Percentiles rank a stretch among this genome's conserved stretches.
phyloP scores from a whole-genome alignment of 2,888 invertebrate genomes.

The Quadriops clusia region DNA sequence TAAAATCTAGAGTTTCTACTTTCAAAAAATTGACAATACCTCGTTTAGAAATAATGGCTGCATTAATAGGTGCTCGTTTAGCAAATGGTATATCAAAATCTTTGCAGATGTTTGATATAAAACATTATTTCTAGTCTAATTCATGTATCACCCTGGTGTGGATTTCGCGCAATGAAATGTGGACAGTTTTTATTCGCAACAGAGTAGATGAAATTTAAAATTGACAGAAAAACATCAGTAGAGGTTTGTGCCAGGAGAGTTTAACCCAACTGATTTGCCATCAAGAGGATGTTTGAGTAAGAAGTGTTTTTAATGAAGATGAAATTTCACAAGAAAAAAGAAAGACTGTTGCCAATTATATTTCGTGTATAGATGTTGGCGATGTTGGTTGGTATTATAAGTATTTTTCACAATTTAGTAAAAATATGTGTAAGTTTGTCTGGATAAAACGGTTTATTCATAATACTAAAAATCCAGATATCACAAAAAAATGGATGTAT shows the following conservation, averaged over 20 bases:
- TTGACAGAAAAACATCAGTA: constrained; percentile 15
- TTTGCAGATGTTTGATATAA: constrained; percentile 6
- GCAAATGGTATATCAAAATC: no score
- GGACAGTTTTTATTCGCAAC: constrained; percentile 21
- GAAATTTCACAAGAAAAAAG: constrained; percentile 10
- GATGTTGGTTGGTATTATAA: constrained; percentile 2
- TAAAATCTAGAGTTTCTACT: constrained; percentile 5
- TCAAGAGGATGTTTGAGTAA: constrained; percentile 21
- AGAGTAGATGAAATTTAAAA: constrained; percentile 20
- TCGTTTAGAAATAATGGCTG: constrained; percentile 8
- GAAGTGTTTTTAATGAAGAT: constrained; percentile 9
- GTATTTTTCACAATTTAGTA: constrained; percentile 16
- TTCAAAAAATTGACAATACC: constrained; percentile 4
- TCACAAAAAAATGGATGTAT: background rate
- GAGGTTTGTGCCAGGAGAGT: constrained; percentile 21
- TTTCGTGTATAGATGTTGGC: constrained; percentile 7
- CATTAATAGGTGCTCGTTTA: constrained; percentile 7
- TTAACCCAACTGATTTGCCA: constrained; percentile 24
- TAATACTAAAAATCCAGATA: constrained; percentile 3
- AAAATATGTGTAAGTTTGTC: constrained; percentile 17
- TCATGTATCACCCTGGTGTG: constrained; percentile 20
- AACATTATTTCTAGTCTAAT: constrained; percentile 19
- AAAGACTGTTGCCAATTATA: constrained; percentile 5
- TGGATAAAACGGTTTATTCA: constrained; percentile 13
- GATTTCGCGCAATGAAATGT: constrained; percentile 18